Conservation (phyloP, 2,113 vertebrate genomes). For the Ptyas mucosa region DNA sequence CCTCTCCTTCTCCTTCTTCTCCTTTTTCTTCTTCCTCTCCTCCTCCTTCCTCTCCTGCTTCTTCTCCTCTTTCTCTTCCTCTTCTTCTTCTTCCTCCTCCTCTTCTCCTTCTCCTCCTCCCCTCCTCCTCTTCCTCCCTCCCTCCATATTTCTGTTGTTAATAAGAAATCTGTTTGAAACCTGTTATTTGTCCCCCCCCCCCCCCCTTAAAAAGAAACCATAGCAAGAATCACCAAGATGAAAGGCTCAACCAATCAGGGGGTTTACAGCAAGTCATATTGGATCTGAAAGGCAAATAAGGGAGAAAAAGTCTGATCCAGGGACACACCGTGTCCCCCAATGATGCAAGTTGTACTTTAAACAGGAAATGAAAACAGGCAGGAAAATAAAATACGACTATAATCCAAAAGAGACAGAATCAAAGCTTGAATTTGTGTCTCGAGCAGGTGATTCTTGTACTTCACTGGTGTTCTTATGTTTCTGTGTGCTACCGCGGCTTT, state of each 20-base stretch:
- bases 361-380: not conserved
- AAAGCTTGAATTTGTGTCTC: not conserved
- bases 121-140: no score
- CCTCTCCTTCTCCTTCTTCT: no score
- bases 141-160: not conserved
- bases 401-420: constrained; percentile 1
- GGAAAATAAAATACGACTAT: not conserved
- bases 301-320: not conserved
- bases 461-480: not conserved
- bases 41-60: no score
- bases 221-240: not conserved
- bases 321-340: not conserved
- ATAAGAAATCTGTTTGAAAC: not conserved
- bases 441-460: constrained; percentile 23
- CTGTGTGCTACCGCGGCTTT: not conserved
- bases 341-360: not conserved
- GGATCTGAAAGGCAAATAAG: not conserved
- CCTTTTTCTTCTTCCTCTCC: no score
- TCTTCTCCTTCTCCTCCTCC: no score
- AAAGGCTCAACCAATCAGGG: not conserved
- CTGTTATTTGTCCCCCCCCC: not conserved
- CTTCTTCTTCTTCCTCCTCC: no score
- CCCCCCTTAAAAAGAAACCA: not conserved
- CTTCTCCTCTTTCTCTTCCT: no score
- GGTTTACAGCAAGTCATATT: not conserved